Base-by-base conservation (phyloP, 2,797 vertebrate species). In the Oreochromis grahami region DNA sequence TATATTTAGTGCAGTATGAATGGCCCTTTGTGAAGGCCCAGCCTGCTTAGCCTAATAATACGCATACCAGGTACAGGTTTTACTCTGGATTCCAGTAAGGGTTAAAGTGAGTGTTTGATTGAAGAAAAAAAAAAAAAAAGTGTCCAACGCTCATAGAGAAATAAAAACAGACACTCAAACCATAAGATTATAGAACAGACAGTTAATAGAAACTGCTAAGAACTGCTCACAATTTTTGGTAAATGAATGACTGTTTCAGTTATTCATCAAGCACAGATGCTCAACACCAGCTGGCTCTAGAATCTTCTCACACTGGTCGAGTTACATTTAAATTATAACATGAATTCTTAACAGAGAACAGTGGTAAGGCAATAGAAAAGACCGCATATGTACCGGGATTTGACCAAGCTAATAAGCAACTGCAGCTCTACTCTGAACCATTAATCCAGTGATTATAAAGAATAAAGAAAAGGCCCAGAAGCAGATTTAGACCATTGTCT, bases 21-120 rank as follows among this genome's bases (percentile, higher is more conserved):
- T 88, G 84, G 89, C 3, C 88, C 92, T 93, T 95, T 94, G 92
- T 93, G 65, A 82, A 55, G 77, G 80, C 60, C 78, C 32, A 53
- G 52, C 63, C 78, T 45, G 93, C 88, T 92, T 83, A 92, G 70
- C 48, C 81, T 58, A 76, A 68, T 93, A 91, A 92, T 83, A 83
- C 24, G 5, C 82, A 92, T 89, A 87, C 84, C 92, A 87, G 84
- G 76, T 90, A 79, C 68, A 88, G 50, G 82, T 77, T 87, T 92
- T 85, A 82, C 52, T 89, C 38, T 87, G 82, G 84, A 87, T 88
- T 92, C 55, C 79, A 45, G 29, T 86, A 45, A 34, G 48, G 84
- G 81, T 91, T 86, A 86, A 84, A 85, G 60, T 13, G 78, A 58
- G 36, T 68, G 77, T 45, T 80, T 58, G 43, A 81, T 34, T 58